A percentile compares a stretch with the other conserved stretches of the same genome.
Conservation (phyloP, 2,797 vertebrate genomes). For the Botia kubotai region DNA sequence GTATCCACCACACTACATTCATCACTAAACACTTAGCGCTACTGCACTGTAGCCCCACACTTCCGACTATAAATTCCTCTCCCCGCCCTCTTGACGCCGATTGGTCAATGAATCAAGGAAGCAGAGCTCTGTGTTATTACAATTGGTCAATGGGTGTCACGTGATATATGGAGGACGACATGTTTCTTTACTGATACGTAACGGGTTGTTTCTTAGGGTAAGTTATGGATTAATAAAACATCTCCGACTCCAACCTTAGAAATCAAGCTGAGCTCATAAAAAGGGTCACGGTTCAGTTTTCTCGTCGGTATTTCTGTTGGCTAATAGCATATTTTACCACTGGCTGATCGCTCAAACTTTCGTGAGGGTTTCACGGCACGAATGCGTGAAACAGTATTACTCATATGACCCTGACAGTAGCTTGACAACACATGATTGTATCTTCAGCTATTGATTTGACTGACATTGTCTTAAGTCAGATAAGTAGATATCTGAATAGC, state of each 20-base stretch:
- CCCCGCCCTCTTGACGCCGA: constrained; percentile 35
- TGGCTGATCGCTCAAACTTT: not conserved
- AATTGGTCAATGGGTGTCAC: constrained; percentile 30
- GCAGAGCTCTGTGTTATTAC: not conserved
- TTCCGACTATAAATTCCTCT: constrained; percentile 8
- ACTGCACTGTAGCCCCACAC: not conserved
- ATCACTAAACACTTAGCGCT: not conserved
- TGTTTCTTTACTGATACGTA: constrained; percentile 4
- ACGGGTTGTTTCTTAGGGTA: constrained; percentile 11
- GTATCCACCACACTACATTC: not conserved
- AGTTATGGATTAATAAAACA: not conserved
- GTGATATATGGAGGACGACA: not conserved
- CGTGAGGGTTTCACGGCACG: not conserved
- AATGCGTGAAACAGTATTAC: not conserved
- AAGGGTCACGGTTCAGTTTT: not conserved
- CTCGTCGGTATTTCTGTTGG: not conserved
- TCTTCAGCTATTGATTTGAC: not conserved
- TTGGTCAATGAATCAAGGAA: constrained; percentile 16
- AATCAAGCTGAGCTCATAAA: not conserved
- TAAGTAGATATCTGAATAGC: not conserved
- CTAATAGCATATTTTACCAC: not conserved
- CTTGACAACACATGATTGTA: not conserved
- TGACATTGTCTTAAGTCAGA: not conserved
- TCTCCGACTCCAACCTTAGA: not conserved
- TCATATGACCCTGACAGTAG: not conserved